Conservation (phyloP, 2,888 invertebrate genomes). For the Chromoteleia sp. region DNA sequence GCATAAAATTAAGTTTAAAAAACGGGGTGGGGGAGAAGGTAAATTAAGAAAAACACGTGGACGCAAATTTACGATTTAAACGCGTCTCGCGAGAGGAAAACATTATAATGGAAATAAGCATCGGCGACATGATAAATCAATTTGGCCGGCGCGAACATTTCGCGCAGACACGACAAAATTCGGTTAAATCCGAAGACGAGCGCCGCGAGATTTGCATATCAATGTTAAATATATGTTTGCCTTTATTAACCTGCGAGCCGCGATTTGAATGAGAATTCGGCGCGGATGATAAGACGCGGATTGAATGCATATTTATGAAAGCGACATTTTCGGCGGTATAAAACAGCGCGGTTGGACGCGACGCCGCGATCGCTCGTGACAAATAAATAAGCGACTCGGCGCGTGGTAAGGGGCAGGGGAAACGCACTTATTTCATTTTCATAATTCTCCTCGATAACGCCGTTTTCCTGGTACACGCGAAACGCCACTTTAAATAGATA, state of each 20-base stretch:
- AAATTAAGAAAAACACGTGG: background rate
- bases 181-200: conserved; percentile 45
- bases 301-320: conserved; percentile 68
- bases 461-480: conserved; percentile 40
- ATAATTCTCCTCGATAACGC: conserved; percentile 54
- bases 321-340: conserved; percentile 36
- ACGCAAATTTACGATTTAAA: conserved; percentile 16
- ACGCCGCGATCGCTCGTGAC: conserved; percentile 46
- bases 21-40: no score
- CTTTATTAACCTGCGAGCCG: conserved; percentile 54
- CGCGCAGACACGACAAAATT: conserved; percentile 32
- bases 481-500: conserved; percentile 49
- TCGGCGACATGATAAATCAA: conserved; percentile 48
- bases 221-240: conserved; percentile 61
- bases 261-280: conserved; percentile 61
- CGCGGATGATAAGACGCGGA: conserved; percentile 57
- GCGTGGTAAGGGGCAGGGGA: background rate
- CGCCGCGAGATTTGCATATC: conserved; percentile 50
- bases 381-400: conserved; percentile 37
- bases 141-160: conserved; percentile 35
- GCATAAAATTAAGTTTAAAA: no score
- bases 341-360: conserved; percentile 17
- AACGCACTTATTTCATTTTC: conserved; percentile 54
- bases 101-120: conserved; percentile 25
- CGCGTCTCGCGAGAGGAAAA: conserved; percentile 1